Base-by-base conservation (phyloP, 2,113 vertebrate genomes). In the Ageneiosus marmoratus region DNA sequence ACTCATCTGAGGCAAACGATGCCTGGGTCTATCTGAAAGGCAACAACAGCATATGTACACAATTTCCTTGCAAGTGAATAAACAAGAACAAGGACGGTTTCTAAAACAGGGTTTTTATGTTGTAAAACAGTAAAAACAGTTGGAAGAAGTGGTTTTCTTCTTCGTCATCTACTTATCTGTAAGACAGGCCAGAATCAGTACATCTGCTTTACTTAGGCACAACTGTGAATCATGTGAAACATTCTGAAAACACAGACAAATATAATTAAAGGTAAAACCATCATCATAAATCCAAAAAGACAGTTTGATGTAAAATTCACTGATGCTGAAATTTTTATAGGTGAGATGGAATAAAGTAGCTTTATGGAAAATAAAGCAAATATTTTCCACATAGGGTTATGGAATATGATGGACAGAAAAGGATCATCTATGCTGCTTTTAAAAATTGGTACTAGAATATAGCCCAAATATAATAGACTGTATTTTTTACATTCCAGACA, bases 1-100 rank as follows among this genome's bases (percentile, higher is more conserved):
- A 77, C 60, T 83, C 48, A 77, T 83, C 73, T 67, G 46, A 62
- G 16, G 73, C 73, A 76, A 53, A 34, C 29, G 29, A 50, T 76
- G 72, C 81, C 81, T 50, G 58, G 65, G 46, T 76, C 56, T 58
- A 53, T 82, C 81, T 83, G 48, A 76, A 24, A 82, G 44, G 55
- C 81, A 76, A 62, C 58, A 76, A 51, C 41, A 62, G 73, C 81
- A 83, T 77, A 44, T 83, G 81, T 55, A 70, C 53, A 48, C 76
- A 58, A 79, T 84, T 72, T 62, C 16, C 77, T 79, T 2, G 5
- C 53, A 72, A 79, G 55, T 62, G n/a, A 79, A 73, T 37, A 62
- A 84, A 79, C 76, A 73, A 73, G 32, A 34, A 53, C 41, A 77
- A 34, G 77, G 15, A 58, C 18, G 29, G n/a, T 9, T 60, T 60